These are phyloP conservation scores for Virgularia gustaviana DNA, from an alignment of 92 coral and sea anemone species.

Conservation along the genomic window DNA sequence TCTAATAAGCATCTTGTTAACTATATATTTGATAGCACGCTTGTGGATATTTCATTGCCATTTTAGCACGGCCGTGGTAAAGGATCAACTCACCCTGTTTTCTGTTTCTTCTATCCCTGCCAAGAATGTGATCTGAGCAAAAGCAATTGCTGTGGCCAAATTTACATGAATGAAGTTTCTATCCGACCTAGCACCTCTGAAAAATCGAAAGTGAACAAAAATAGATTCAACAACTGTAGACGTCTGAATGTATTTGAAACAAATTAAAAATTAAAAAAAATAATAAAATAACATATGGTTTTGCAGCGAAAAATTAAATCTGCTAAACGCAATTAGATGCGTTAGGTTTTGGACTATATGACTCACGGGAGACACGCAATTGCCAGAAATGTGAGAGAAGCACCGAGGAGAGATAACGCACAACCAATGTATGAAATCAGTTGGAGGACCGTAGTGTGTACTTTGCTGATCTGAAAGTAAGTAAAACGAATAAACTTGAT, in stretches of 20 bases:
- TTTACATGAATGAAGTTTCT: slow-evolving; percentile 94
- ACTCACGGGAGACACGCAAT: slow-evolving; percentile 91
- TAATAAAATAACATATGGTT: slow-evolving; percentile 5
- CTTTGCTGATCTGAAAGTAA: slow-evolving; percentile 46
- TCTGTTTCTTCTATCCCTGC: slow-evolving; percentile 81
- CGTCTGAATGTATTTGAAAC: not conserved
- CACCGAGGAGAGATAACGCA: slow-evolving; percentile 14
- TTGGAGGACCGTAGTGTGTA: slow-evolving; percentile 22
- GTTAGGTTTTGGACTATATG: too few species aligned
- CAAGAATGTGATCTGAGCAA: slow-evolving; percentile 89
- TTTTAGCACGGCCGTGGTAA: too few species aligned
- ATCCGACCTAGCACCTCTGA: slow-evolving; percentile 86
- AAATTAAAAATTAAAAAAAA: not conserved
- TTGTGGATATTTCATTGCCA: too few species aligned
- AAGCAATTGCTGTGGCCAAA: slow-evolving; percentile 87
- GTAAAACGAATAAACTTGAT: not conserved
- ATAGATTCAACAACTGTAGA: too few species aligned
- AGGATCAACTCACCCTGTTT: slow-evolving; percentile 9
- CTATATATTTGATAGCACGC: too few species aligned
- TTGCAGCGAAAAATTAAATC: not conserved
- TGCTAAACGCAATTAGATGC: not conserved
- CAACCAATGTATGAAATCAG: slow-evolving; percentile 22
- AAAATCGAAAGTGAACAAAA: not conserved
- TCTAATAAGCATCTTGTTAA: too few species aligned
- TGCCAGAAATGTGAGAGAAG: slow-evolving; percentile 15